phyloP scores from a whole-genome alignment of 2,113 vertebrate genomes.

The Aviceda subcristata region DNA sequence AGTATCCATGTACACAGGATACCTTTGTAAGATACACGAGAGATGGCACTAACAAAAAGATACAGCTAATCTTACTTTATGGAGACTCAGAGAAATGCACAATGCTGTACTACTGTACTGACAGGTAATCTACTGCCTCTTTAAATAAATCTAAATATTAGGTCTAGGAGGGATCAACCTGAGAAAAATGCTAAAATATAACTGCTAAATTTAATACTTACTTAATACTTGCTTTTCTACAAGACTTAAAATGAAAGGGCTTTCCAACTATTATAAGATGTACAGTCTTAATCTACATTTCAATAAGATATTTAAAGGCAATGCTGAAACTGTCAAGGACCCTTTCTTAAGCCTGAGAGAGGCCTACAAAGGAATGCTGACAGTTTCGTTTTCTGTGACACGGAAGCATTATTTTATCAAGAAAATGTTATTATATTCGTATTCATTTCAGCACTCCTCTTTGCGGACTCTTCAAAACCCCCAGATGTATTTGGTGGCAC shows the following conservation, averaged over 20 bases:
- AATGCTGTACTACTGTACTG: neutral
- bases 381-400: slow-evolving; percentile 52
- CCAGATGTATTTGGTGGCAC: neutral
- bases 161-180: slow-evolving; percentile 53
- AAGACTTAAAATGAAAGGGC: slow-evolving; percentile 65
- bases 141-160: slow-evolving; percentile 66
- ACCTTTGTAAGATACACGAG: neutral
- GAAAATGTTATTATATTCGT: slow-evolving; percentile 52
- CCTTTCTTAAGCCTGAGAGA: slow-evolving; percentile 68
- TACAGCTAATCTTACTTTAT: slow-evolving; percentile 19
- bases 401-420: slow-evolving; percentile 63
- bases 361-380: slow-evolving; percentile 57
- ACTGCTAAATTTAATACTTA: slow-evolving; percentile 53
- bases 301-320: slow-evolving; percentile 73
- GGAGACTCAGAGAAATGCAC: neutral
- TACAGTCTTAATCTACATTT: slow-evolving; percentile 72
- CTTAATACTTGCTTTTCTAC: slow-evolving; percentile 67
- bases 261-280: slow-evolving; percentile 63
- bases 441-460: slow-evolving; percentile 10
- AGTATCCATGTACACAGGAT: neutral
- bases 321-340: slow-evolving; percentile 61
- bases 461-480: neutral
- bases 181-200: slow-evolving; percentile 59
- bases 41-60: neutral
- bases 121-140: slow-evolving; percentile 59